These are phyloP conservation scores for Polyommatus icarus DNA, from an alignment of 2,888 invertebrate genomes.

Conservation along the genomic window DNA sequence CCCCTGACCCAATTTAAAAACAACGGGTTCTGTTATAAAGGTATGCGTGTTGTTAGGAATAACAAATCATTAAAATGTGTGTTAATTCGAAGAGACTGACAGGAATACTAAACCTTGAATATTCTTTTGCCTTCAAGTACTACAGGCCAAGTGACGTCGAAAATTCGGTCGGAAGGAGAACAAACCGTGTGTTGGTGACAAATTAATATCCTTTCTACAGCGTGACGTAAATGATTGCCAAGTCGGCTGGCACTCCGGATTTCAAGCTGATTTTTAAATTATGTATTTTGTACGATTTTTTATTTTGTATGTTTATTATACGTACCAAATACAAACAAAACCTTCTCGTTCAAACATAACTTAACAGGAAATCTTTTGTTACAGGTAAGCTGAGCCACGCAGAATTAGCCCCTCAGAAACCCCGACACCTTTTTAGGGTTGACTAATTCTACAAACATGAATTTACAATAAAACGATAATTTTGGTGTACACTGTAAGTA, in stretches of 20 bases:
- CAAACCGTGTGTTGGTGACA: too few species aligned
- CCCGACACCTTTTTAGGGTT: background rate
- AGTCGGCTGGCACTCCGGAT: too few species aligned
- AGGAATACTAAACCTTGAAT: background rate
- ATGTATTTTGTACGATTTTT: too few species aligned
- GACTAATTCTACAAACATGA: background rate
- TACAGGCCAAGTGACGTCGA: too few species aligned
- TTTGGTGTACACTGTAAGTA: background rate
- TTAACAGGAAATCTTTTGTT: conserved; percentile 6
- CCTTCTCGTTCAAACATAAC: background rate
- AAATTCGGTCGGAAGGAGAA: too few species aligned
- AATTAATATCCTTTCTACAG: too few species aligned
- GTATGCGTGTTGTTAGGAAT: background rate
- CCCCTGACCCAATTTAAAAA: conserved; percentile 25
- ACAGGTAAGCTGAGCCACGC: conserved; percentile 13
- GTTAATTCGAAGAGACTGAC: background rate
- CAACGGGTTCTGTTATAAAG: conserved; percentile 3
- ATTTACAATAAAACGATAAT: background rate
- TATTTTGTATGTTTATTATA: background rate
- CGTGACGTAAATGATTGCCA: too few species aligned
- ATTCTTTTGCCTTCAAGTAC: too few species aligned
- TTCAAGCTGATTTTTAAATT: too few species aligned
- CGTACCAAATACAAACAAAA: background rate
- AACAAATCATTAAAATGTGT: background rate
- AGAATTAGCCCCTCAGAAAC: background rate